Evolutionary conservation across 2,888 invertebrate genomes (phyloP).

Genomic region (Melieria crassipennis): DNA sequence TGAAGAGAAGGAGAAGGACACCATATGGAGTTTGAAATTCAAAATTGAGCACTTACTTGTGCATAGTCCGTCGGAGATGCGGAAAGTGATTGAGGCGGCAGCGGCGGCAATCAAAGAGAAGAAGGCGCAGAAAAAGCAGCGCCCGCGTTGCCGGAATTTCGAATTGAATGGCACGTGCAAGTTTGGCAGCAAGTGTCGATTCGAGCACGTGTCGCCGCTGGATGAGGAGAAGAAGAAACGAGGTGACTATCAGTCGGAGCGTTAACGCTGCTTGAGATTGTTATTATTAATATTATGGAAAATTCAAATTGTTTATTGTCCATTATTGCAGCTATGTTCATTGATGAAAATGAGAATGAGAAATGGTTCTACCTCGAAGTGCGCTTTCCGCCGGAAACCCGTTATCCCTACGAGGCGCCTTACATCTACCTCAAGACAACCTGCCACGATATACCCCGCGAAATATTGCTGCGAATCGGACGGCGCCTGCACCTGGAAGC

Average conservation of each 20-base stretch:
- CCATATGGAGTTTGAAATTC: constrained; percentile 76
- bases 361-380: constrained; percentile 77
- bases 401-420: constrained; percentile 81
- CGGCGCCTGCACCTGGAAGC: constrained; percentile 77
- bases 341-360: constrained; percentile 59
- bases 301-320: not conserved
- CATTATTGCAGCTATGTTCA: constrained; percentile 26
- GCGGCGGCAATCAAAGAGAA: constrained; percentile 57
- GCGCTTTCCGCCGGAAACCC: constrained; percentile 75
- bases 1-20: constrained; percentile 74
- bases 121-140: constrained; percentile 43
- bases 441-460: constrained; percentile 72
- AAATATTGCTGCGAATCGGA: constrained; percentile 74
- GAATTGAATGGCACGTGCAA: constrained; percentile 72
- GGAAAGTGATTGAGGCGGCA: constrained; percentile 61
- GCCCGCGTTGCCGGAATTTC: constrained; percentile 70
- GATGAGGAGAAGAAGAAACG: constrained; percentile 54
- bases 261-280: not conserved
- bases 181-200: constrained; percentile 79
- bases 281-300: not conserved
- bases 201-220: constrained; percentile 71
- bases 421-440: constrained; percentile 75
- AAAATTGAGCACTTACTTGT: constrained; percentile 73
- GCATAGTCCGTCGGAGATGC: constrained; percentile 68
- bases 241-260: constrained; percentile 43